Percentiles rank a stretch among this genome's conserved stretches.
Conservation (phyloP, 2,113 vertebrate genomes). For the Dunckerocampus dactyliophorus region DNA sequence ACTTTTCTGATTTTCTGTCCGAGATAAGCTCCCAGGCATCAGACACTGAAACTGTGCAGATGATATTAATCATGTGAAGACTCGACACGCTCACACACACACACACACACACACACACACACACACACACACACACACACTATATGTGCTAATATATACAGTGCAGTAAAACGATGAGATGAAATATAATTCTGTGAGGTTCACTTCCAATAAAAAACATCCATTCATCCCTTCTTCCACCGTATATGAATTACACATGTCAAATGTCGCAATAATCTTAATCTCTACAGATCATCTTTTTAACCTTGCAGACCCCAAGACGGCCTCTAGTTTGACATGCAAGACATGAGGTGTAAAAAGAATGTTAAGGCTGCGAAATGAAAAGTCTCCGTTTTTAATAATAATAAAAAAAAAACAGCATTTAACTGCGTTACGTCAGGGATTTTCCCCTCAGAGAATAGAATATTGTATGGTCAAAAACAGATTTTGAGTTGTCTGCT, state of each 20-base stretch:
- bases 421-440: no score
- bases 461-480: no score
- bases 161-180: conserved; percentile 9
- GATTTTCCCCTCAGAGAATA: no score
- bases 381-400: no score
- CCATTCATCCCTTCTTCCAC: conserved; percentile 2
- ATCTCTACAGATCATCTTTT: conserved; percentile 26
- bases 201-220: conserved; percentile 14
- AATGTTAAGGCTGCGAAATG: neutral
- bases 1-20: conserved; percentile 58
- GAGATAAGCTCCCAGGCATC: conserved; percentile 54
- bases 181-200: conserved; percentile 18
- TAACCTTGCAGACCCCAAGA: conserved; percentile 11
- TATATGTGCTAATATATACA: conserved; percentile 1
- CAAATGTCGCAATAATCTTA: conserved; percentile 31
- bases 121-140: conserved; percentile 11
- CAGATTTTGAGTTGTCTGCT: no score
- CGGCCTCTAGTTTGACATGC: conserved; percentile 2
- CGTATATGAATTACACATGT: conserved; percentile 14
- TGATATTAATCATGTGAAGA: conserved; percentile 57
- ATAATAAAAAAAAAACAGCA: no score
- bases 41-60: conserved; percentile 53
- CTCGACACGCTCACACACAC: conserved; percentile 12
- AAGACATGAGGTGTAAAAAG: neutral
- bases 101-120: conserved; percentile 10